A percentile compares a stretch with the other conserved stretches of the same genome.
phyloP scores from a whole-genome alignment of 2,113 vertebrate genomes.

The Eulemur macaco region DNA sequence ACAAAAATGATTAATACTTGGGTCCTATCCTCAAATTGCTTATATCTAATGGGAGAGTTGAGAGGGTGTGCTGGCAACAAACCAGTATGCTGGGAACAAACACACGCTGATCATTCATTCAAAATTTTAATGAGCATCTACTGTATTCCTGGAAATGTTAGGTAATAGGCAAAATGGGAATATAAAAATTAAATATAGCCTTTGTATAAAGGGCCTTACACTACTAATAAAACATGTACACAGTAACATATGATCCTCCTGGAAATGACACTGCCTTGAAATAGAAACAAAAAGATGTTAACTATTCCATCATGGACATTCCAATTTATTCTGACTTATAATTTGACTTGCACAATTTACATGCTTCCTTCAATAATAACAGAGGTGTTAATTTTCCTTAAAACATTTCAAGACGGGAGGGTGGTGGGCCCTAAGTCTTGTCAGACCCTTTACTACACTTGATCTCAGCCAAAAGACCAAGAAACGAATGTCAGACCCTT shows the following conservation, averaged over 20 bases:
- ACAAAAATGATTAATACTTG: not conserved
- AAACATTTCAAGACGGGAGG: not conserved
- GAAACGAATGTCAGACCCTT: not conserved
- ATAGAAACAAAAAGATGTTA: conserved; percentile 12
- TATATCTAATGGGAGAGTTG: not conserved
- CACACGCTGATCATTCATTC: not conserved
- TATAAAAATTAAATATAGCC: not conserved
- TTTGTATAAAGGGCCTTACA: not conserved
- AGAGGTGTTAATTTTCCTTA: not conserved
- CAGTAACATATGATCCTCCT: not conserved
- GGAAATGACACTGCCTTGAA: not conserved
- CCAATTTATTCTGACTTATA: not conserved
- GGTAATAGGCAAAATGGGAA: not conserved
- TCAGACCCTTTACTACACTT: no score
- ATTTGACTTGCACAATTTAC: conserved; percentile 26
- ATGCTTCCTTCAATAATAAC: not conserved
- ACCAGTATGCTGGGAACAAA: not conserved
- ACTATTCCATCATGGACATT: not conserved
- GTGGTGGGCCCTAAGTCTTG: not conserved
- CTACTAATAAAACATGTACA: not conserved
- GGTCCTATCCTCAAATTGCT: not conserved
- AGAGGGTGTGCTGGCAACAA: not conserved
- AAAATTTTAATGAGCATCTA: conserved; percentile 31
- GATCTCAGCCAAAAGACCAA: no score
- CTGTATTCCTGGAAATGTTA: not conserved